Evolutionary conservation across 2,888 invertebrate species (phyloP).

Genomic region (Cheilosia variabilis): DNA sequence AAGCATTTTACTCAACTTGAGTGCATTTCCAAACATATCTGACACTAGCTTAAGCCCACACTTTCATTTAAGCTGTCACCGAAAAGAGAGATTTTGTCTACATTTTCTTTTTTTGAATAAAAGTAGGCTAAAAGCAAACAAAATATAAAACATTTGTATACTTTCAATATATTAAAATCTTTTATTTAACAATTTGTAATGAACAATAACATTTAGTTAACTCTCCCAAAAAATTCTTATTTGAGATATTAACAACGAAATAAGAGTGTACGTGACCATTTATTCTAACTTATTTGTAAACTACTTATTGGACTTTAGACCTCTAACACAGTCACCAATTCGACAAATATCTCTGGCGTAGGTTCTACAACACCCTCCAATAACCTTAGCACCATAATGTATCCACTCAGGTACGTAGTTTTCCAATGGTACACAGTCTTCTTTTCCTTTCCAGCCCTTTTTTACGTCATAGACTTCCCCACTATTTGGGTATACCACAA

Average conservation of each 20-base stretch:
- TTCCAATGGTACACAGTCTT: conserved; percentile 89
- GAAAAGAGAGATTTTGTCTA: too few species aligned
- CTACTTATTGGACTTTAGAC: conserved; percentile 33
- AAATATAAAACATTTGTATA: too few species aligned
- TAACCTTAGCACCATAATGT: conserved; percentile 90
- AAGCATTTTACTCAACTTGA: too few species aligned
- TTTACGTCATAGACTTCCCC: conserved; percentile 85
- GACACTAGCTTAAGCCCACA: too few species aligned
- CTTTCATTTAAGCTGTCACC: too few species aligned
- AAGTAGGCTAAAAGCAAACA: too few species aligned
- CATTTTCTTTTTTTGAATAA: too few species aligned
- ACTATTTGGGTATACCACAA: conserved; percentile 96
- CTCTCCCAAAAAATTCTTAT: conserved; percentile 9
- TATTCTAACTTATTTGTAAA: conserved; percentile 19
- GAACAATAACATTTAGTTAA: conserved; percentile 9
- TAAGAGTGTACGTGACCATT: conserved; percentile 26
- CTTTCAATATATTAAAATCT: neutral
- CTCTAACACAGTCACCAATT: conserved; percentile 85
- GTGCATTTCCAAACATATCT: too few species aligned
- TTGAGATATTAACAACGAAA: conserved; percentile 27
- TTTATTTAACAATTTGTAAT: conserved; percentile 10
- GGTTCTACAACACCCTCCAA: conserved; percentile 97
- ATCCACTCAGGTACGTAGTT: conserved; percentile 92
- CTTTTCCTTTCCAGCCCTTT: conserved; percentile 87
- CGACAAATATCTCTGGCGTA: conserved; percentile 91